Conservation (phyloP, 1,140 invertebrate species). For the Hirudo medicinalis region DNA sequence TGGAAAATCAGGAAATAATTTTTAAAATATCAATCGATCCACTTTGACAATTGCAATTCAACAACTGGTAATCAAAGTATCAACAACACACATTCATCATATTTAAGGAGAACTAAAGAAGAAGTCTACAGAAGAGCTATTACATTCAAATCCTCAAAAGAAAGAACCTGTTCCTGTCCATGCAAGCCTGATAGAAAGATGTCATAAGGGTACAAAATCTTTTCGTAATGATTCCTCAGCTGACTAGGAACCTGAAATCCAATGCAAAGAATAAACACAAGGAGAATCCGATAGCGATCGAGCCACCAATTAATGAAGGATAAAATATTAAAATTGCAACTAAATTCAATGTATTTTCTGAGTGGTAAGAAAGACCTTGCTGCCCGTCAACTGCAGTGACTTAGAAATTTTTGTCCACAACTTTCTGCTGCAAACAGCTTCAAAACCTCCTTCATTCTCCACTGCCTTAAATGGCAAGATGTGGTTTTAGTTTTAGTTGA, state of each 20-base stretch:
- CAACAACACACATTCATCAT: too few species aligned
- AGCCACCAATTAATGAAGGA: too few species aligned
- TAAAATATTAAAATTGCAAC: too few species aligned
- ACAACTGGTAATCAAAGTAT: too few species aligned
- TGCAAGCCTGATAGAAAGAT: slow-evolving; percentile 49
- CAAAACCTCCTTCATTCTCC: slow-evolving; percentile 74
- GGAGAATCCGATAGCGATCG: too few species aligned
- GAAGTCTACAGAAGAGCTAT: too few species aligned
- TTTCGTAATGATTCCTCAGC: slow-evolving; percentile 78
- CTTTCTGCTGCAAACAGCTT: slow-evolving; percentile 65
- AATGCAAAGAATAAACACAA: neutral
- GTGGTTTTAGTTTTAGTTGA: neutral
- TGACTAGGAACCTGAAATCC: slow-evolving; percentile 43
- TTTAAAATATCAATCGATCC: too few species aligned
- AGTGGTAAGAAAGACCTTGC: slow-evolving; percentile 65
- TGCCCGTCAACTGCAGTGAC: slow-evolving; percentile 65
- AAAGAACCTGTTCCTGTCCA: neutral
- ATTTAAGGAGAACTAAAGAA: too few species aligned
- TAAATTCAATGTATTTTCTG: too few species aligned
- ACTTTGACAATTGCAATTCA: too few species aligned
- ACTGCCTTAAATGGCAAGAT: slow-evolving; percentile 51
- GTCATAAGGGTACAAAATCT: slow-evolving; percentile 79
- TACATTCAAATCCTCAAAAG: too few species aligned
- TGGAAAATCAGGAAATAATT: too few species aligned
- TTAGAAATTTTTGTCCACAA: slow-evolving; percentile 80